phyloP scores from a whole-genome alignment of 2,797 vertebrate genomes.

The Oophaga sylvatica region DNA sequence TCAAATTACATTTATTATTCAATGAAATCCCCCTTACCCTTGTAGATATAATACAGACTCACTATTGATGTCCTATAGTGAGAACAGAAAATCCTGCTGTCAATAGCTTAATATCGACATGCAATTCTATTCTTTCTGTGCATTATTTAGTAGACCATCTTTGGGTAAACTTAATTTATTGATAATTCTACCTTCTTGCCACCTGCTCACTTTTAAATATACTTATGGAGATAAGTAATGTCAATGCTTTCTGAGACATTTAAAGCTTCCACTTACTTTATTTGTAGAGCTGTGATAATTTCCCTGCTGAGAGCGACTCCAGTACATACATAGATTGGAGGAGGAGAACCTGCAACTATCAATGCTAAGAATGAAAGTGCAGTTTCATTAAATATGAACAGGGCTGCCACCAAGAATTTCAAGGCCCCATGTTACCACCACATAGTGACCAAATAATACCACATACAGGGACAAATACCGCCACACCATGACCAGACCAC shows the following conservation, averaged over 20 bases:
- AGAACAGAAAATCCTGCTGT: neutral
- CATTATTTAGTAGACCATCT: neutral
- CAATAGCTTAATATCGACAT: neutral
- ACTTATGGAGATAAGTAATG: neutral
- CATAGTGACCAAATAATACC: too few species aligned
- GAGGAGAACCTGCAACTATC: neutral
- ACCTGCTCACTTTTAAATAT: neutral
- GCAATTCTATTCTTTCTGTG: neutral
- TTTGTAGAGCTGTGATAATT: neutral
- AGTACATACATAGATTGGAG: neutral
- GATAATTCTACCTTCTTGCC: neutral
- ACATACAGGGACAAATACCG: too few species aligned
- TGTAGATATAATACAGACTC: neutral
- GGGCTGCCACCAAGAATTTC: too few species aligned
- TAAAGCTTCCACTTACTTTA: neutral
- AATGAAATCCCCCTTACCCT: too few species aligned
- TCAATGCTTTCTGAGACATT: neutral
- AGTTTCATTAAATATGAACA: neutral
- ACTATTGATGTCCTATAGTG: neutral
- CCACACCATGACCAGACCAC: too few species aligned
- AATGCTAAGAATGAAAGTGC: neutral
- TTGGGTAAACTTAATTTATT: neutral
- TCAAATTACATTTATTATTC: too few species aligned
- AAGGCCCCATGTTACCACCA: too few species aligned
- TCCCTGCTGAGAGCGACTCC: neutral